These are phyloP conservation scores for Chloroceryle aenea DNA, from an alignment of 2,113 vertebrate genomes.

Conservation along the genomic window DNA sequence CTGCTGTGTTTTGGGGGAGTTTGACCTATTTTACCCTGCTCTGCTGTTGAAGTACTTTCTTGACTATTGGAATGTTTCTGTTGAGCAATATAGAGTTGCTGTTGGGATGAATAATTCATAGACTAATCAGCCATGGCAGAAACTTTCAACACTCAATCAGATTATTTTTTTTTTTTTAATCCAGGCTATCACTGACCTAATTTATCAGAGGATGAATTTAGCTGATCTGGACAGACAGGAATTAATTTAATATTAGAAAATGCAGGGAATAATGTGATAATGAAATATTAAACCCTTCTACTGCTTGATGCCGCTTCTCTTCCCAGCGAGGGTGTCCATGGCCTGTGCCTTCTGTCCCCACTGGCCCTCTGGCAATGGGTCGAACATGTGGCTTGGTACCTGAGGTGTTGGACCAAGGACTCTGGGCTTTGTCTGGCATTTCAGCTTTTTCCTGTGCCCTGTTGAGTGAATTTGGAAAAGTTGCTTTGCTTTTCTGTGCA, in stretches of 20 bases:
- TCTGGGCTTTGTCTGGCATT: rapidly evolving
- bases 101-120: slow-evolving; percentile 9
- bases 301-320: not conserved
- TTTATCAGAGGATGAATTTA: not conserved
- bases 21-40: not conserved
- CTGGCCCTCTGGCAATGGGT: not conserved
- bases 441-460: not conserved
- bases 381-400: rapidly evolving
- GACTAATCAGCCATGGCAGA: not conserved
- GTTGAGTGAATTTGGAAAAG: not conserved
- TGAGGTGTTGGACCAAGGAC: not conserved
- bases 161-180: not conserved
- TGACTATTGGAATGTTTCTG: not conserved
- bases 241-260: not conserved
- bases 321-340: rapidly evolving
- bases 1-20: not conserved
- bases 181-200: not conserved
- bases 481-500: not conserved
- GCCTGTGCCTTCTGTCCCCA: not conserved
- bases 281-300: slow-evolving; percentile 12
- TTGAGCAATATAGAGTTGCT: not conserved
- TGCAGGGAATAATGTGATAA: not conserved
- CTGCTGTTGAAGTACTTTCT: not conserved
- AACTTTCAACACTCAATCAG: not conserved
- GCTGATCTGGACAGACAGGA: not conserved